Evolutionary conservation across 2,888 invertebrate genomes (phyloP), one percentile per base, ranked within the genome.

Genomic region (Synanthedon tipuliformis): DNA sequence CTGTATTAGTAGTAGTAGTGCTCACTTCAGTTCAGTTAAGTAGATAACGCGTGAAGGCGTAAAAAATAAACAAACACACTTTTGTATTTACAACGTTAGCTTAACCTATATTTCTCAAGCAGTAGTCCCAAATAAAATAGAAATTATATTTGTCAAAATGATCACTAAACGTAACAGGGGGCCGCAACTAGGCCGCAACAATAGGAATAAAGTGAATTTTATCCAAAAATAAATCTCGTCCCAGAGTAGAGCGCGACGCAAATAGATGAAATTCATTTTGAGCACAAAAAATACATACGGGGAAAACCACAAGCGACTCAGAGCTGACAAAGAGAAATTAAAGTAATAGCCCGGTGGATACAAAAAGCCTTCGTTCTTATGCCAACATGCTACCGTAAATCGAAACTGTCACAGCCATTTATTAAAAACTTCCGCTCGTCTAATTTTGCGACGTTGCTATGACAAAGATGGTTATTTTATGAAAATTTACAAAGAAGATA

Each of bases 401-500:
- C 57, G 58, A 53, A 57, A 57, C 58, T 61, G 70, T 73, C 69
- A 66, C 55, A 55, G 61, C 65, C 67, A 69, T 73, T 75, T 69
- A 69, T 64, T 61, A 70, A 69, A 72, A 73, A 68, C 63, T 65
- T 61, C 62, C 64, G 61, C 64, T 59, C 59, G 61, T 66, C 66
- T 62, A 65, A 66, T 70, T 71, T 65, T 57, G 56, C 59, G 50
- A 54, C 64, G 61, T 60, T 62, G 63, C 64, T 62, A 23, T 62
- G 63, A 58, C 58, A 69, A 70, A 69, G 68, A 71, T 68, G 8
- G 7, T 16, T 70, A 70, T 67, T 68, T 64, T 65, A 70, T 73
- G 68, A 73, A 71, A 73, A 71, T 73, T 72, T 68, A 72, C 65
- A 50, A 45, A 23, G n/a, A 48, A 52, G 15, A 48, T 40, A 13